Evolutionary conservation across 2,797 vertebrate genomes (phyloP).

Genomic region (Dipus sagitta): DNA sequence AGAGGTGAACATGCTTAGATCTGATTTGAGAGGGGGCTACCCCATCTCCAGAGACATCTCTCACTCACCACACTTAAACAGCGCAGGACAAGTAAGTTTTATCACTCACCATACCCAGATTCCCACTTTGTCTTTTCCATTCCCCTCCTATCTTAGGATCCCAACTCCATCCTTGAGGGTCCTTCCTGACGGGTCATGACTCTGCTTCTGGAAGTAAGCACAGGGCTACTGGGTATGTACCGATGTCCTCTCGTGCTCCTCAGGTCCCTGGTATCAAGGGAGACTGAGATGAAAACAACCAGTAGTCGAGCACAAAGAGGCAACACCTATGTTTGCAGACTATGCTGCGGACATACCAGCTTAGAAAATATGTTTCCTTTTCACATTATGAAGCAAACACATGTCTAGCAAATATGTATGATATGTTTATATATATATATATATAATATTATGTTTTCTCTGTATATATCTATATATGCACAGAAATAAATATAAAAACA

Average conservation of each 20-base stretch:
- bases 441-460: too few relatives aligned
- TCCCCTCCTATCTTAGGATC: not conserved
- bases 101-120: not conserved
- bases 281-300: not conserved
- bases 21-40: too few relatives aligned
- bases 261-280: not conserved
- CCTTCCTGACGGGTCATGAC: not conserved
- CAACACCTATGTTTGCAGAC: not conserved
- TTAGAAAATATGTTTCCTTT: conserved; percentile 50
- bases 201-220: not conserved
- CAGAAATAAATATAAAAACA: not conserved
- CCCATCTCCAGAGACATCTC: too few relatives aligned
- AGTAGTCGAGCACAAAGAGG: not conserved
- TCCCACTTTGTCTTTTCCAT: not conserved
- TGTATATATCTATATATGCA: not conserved
- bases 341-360: not conserved
- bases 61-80: too few relatives aligned
- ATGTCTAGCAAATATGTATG: not conserved
- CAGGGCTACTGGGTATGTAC: not conserved
- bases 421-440: too few relatives aligned
- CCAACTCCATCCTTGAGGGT: not conserved
- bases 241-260: not conserved
- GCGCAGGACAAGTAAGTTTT: too few relatives aligned
- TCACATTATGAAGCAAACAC: conserved; percentile 27
- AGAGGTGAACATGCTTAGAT: too few relatives aligned